Evolutionary conservation across 64 coral and sea anemone genomes (phyloP).

Genomic region (Actinia equina): DNA sequence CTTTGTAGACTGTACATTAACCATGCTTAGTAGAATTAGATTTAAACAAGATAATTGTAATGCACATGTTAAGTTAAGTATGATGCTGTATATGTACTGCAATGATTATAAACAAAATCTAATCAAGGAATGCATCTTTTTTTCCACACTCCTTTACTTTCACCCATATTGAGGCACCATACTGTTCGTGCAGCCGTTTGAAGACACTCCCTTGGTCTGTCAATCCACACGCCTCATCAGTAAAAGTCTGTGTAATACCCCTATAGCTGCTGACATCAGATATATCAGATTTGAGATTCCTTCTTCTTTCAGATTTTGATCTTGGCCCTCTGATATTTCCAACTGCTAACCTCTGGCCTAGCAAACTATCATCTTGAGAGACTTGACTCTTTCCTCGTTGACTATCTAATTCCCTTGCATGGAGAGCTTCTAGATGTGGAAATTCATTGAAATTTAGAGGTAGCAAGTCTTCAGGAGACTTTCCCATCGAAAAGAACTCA

Average conservation of each 20-base stretch:
- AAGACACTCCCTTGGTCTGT: constrained; percentile 60
- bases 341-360: constrained; percentile 16
- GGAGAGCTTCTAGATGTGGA: constrained; percentile 56
- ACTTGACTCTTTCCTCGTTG: not conserved
- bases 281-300: constrained; percentile 32
- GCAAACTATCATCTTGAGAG: constrained; percentile 45
- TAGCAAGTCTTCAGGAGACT: constrained; percentile 56
- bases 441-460: constrained; percentile 75
- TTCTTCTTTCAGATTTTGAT: constrained; percentile 85
- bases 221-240: constrained; percentile 20
- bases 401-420: constrained; percentile 47
- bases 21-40: not conserved
- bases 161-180: constrained; percentile 95
- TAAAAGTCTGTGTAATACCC: constrained; percentile 21
- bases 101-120: not conserved
- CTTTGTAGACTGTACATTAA: too few species aligned
- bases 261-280: constrained; percentile 17
- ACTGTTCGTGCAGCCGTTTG: constrained; percentile 75
- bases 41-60: not conserved
- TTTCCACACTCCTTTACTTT: constrained; percentile 91
- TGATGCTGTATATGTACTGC: not conserved
- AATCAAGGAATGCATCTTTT: constrained; percentile 28
- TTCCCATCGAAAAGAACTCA: constrained; percentile 35
- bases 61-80: not conserved
- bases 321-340: constrained; percentile 33